Base-by-base conservation (phyloP, 1,140 invertebrate species). In the Armadillidium nasatum region DNA sequence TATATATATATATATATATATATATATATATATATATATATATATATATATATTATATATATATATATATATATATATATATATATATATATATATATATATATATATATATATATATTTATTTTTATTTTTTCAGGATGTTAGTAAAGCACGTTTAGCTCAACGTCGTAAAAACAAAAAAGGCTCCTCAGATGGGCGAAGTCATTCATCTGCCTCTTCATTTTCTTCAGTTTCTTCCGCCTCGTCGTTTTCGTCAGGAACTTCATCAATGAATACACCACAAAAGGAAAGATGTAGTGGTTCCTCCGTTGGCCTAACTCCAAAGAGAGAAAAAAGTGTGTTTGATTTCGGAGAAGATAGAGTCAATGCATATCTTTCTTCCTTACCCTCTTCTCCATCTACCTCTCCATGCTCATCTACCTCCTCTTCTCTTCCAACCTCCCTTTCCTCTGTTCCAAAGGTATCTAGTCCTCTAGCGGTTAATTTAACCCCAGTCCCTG, bases 161-260 rank as follows among this genome's bases (percentile, higher is more conserved):
- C 90, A 91, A 83, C 85, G 91, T 43, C 84, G 91, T 10, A 88
- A 90, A 75, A 91, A 91, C 80, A 89, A 90, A 81, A 87, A 87
- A 43, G 88, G 87, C 4, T 87, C 87, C 19, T 85, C 84, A 78
- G 86, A 86, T 79, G 83, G 82, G 68, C 80, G 85, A 44, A 86
- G 85, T 78, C 83, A 82, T 80, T 50, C 46, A 10, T 50, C 46
- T 50, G 9, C 46, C 46, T 50, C 46, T 15, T 50, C 46, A 9
- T 15, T 50, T 50, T 50, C 46, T 15, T 50, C 46, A 9, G 15
- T 15, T 50, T 50, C 46, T 15, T 50, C 46, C 46, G 9, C 15
- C 46, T 50, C 46, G 9, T 50, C 46, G 46, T n/a, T n/a, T n/a
- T n/a, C n/a, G n/a, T n/a, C n/a, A n/a, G 46, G 46, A 9, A 50